Conservation (phyloP, 2,888 invertebrate species). For the Agriopis aurantiaria region DNA sequence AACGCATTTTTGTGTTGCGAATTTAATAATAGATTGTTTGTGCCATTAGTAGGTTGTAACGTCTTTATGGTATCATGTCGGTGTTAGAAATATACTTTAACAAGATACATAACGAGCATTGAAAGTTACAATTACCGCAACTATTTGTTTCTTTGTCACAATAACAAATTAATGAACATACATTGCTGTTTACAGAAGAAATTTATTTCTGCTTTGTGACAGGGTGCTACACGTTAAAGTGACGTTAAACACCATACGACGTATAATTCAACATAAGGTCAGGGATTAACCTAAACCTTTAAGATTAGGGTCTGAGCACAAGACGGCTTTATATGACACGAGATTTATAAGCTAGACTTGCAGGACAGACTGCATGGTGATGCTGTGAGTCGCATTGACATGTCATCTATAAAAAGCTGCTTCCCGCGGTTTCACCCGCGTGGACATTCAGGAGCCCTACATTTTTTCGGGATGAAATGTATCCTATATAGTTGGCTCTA, state of each 20-base stretch:
- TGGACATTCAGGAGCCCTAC: too few relatives aligned
- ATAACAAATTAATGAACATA: background rate
- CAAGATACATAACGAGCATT: slow-evolving; percentile 24
- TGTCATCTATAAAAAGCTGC: too few relatives aligned
- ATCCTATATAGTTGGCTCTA: too few relatives aligned
- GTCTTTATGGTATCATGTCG: background rate
- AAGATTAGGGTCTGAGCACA: slow-evolving; percentile 34
- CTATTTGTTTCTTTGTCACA: slow-evolving; percentile 7
- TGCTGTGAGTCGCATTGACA: background rate
- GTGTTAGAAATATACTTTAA: slow-evolving; percentile 22
- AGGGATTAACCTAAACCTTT: slow-evolving; percentile 67
- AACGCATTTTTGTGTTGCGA: background rate
- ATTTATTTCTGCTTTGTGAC: slow-evolving; percentile 8
- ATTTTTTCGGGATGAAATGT: too few relatives aligned
- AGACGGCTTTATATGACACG: slow-evolving; percentile 1
- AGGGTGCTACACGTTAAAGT: slow-evolving; percentile 9
- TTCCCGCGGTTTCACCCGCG: too few relatives aligned
- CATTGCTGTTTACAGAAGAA: background rate
- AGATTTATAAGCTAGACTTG: background rate
- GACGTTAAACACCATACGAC: slow-evolving; percentile 15
- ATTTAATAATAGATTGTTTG: background rate
- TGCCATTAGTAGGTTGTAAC: background rate
- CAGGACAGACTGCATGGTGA: background rate
- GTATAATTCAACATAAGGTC: slow-evolving; percentile 61
- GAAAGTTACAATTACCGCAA: slow-evolving; percentile 5